Evolutionary conservation across 1,140 invertebrate genomes (phyloP), one percentile per base, ranked within the genome.

Genomic region (Aphelenchoides avenae): DNA sequence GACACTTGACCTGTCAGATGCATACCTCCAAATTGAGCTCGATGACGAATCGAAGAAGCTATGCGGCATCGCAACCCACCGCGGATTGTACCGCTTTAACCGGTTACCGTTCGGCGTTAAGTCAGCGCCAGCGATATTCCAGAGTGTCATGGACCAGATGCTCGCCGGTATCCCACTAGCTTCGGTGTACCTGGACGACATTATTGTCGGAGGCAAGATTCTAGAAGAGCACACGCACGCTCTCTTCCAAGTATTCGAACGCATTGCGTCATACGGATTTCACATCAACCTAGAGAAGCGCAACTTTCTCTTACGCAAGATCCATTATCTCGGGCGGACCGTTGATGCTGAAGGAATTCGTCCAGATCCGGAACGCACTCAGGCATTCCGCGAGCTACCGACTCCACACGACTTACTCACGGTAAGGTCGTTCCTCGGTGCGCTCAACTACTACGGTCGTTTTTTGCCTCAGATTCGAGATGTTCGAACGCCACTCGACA

Each of bases 101-200:
- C 52, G 75, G 34, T 49, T 81, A 5, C 73, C 66, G 4, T 83
- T 80, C 73, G 80, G 78, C 7, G 76, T 83, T 5, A 75, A 76
- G 58, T 75, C 73, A 18, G 78, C 80, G 0, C 79, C 81, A 20
- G 50, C 73, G 24, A 75, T 80, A 52, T 83, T 82, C 54, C 78
- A 83, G 53, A 34, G 73, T 43, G 68, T 77, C 6, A 79, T 83
- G 11, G 76, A 79, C 41, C 55, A 75, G 59, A 52, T 77, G 3
- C 48, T 81, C 15, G 27, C 42, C 22, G 63, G 59, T 33, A 43
- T 51, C 55, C 55, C 26, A 34, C 76, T 13, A 62, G 61, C 24
- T 57, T 48, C 13, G 5, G 52, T 18, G 24, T 61, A 61, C 57
- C 39, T 61, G 51, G 59, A 61, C 22, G 59, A 61, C 26, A 11